These are phyloP conservation scores for Manis javanica DNA, from an alignment of 2,797 vertebrate genomes.

Conservation along the genomic window DNA sequence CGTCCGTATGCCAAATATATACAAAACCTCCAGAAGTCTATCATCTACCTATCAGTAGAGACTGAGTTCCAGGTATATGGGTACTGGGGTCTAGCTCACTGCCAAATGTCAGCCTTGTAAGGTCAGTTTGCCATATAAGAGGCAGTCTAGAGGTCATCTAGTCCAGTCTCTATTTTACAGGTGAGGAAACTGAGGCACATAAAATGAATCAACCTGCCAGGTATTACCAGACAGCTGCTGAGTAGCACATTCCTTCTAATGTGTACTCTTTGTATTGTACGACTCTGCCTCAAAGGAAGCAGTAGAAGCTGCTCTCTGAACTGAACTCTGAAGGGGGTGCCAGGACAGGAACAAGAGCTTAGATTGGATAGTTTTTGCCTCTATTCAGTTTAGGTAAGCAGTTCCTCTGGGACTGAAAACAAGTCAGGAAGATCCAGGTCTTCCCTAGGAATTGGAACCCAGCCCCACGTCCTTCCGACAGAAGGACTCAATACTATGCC, in stretches of 20 bases:
- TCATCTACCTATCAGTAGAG: not conserved
- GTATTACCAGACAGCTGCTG: not conserved
- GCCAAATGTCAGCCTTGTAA: not conserved
- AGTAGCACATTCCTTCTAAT: not conserved
- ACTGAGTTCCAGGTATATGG: not conserved
- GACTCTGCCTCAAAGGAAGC: not conserved
- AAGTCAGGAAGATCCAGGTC: not conserved
- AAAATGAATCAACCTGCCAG: slow-evolving; percentile 27
- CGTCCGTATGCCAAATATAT: not conserved
- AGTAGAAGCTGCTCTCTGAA: slow-evolving; percentile 37
- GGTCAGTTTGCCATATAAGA: slow-evolving; percentile 3
- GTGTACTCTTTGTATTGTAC: not conserved
- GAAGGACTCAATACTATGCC: not conserved
- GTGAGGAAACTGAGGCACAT: slow-evolving; percentile 47
- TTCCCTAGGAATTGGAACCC: slow-evolving; percentile 14
- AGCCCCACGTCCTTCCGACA: slow-evolving; percentile 1
- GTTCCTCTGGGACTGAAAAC: slow-evolving; percentile 30
- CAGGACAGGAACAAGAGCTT: slow-evolving; percentile 28
- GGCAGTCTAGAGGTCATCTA: slow-evolving; percentile 2
- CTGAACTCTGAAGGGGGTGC: not conserved
- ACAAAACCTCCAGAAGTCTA: not conserved
- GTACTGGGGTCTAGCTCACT: not conserved
- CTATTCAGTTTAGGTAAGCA: slow-evolving; percentile 19
- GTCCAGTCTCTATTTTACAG: not conserved
- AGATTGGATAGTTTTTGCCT: not conserved